Conservation (phyloP, 2,113 vertebrate species). For the Podiceps cristatus region DNA sequence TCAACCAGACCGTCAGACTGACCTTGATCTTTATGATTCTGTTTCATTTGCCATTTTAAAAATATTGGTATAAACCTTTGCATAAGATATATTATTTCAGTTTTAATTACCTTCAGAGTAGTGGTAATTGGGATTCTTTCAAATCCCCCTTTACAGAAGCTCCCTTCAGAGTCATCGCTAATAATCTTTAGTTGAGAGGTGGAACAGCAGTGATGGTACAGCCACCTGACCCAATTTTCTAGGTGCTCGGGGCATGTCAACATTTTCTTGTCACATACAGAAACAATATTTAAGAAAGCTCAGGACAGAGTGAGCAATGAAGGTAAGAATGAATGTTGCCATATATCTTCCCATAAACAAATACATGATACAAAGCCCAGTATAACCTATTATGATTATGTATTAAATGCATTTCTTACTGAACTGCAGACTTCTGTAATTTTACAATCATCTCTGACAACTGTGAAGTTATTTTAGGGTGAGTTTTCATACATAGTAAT, state of each 20-base stretch:
- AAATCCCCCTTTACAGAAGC: neutral
- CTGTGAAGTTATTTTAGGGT: slow-evolving; percentile 1
- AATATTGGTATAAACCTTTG: neutral
- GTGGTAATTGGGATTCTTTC: neutral
- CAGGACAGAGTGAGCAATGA: neutral
- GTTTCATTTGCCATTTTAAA: neutral
- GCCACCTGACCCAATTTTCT: neutral
- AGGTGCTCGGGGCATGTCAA: neutral
- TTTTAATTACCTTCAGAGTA: neutral
- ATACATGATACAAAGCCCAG: neutral
- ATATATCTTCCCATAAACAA: neutral
- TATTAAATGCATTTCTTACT: neutral
- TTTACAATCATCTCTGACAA: slow-evolving; percentile 28
- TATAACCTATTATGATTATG: neutral
- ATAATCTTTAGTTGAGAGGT: neutral
- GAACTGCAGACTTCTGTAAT: neutral
- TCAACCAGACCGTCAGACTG: neutral
- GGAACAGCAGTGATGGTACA: neutral
- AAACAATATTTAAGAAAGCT: slow-evolving; percentile 11
- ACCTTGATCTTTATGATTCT: neutral
- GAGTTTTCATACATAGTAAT: slow-evolving; percentile 40
- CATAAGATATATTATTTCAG: neutral
- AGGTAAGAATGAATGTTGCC: neutral
- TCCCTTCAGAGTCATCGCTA: neutral
- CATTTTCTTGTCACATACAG: neutral